Evolutionary conservation across 2,797 vertebrate genomes (phyloP).

Genomic region (Acanthurus tractus): DNA sequence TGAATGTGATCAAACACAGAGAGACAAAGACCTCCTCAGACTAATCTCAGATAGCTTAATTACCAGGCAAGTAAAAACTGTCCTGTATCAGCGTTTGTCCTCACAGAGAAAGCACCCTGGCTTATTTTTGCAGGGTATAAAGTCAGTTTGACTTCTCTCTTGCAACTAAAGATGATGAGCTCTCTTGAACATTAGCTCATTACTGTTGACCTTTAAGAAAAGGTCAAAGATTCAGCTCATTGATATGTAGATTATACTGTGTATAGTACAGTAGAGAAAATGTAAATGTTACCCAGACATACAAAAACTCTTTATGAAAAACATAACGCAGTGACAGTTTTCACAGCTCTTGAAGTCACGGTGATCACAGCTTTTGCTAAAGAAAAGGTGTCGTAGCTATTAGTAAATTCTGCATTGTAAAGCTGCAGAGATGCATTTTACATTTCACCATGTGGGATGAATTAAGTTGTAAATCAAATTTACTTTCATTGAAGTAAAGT

Average conservation of each 20-base stretch:
- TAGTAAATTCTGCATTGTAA: not conserved
- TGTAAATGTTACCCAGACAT: not conserved
- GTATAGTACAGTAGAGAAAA: not conserved
- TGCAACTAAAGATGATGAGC: not conserved
- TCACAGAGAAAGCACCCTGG: not conserved
- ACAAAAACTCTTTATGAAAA: not conserved
- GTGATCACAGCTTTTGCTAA: conserved; percentile 41
- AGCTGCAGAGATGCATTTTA: not conserved
- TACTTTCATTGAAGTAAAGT: conserved; percentile 5
- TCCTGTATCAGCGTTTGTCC: conserved; percentile 15
- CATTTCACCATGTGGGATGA: conserved; percentile 4
- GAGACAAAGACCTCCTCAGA: conserved; percentile 14
- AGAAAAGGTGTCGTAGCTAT: conserved; percentile 19
- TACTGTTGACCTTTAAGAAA: conserved; percentile 13
- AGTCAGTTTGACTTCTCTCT: not conserved
- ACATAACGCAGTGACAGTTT: not conserved
- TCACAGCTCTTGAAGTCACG: conserved; percentile 32
- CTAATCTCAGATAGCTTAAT: conserved; percentile 40
- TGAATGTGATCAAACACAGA: conserved; percentile 38
- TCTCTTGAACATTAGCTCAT: conserved; percentile 1
- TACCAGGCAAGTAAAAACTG: not conserved
- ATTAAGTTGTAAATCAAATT: conserved; percentile 15
- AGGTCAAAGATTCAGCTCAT: conserved; percentile 5
- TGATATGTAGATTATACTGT: not conserved
- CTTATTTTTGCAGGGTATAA: conserved; percentile 2